phyloP scores from a whole-genome alignment of 2,113 vertebrate species.

The Aspiorhynchus laticeps region DNA sequence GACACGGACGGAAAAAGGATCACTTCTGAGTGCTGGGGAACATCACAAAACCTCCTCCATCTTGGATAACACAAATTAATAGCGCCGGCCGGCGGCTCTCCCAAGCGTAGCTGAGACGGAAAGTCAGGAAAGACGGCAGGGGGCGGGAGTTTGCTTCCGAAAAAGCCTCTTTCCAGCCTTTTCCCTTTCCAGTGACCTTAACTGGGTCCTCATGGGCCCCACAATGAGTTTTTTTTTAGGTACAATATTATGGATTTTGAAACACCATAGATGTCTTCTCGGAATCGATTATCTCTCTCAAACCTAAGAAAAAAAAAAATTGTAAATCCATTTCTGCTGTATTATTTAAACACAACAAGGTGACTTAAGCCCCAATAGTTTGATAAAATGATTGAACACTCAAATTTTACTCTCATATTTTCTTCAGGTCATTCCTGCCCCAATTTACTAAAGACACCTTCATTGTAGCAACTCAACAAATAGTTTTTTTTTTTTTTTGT shows the following conservation, averaged over 20 bases:
- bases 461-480: background rate
- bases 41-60: slow-evolving; percentile 80
- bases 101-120: slow-evolving; percentile 68
- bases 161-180: background rate
- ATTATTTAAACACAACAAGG: background rate
- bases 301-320: background rate
- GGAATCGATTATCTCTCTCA: background rate
- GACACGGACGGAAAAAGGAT: slow-evolving; percentile 64
- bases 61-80: slow-evolving; percentile 72
- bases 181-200: background rate
- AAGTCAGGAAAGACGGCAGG: slow-evolving; percentile 64
- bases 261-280: background rate
- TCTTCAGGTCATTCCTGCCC: background rate
- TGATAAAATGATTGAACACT: background rate
- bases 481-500: background rate
- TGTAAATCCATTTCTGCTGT: background rate
- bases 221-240: background rate
- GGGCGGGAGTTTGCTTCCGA: slow-evolving; percentile 43
- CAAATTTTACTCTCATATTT: background rate
- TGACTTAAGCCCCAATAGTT: background rate
- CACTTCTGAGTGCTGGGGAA: slow-evolving; percentile 63
- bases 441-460: background rate
- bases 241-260: background rate
- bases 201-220: background rate
- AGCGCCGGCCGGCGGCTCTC: slow-evolving; percentile 77